Conservation (phyloP, 2,888 invertebrate species). For the Hirtodrosophila alboralis region DNA sequence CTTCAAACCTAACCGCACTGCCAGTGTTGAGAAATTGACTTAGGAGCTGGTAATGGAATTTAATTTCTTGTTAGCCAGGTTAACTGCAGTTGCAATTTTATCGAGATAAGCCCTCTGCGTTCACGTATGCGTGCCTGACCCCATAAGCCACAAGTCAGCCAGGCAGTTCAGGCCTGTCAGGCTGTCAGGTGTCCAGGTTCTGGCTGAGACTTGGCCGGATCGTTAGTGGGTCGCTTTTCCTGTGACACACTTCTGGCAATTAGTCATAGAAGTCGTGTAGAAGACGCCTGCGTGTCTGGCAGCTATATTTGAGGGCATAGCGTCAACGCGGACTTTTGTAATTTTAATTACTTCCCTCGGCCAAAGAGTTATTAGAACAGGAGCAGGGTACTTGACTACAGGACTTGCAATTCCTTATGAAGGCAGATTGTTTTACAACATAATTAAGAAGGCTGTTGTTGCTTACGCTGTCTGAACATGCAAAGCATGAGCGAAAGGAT, state of each 20-base stretch:
- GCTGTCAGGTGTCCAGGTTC: slow-evolving; percentile 7
- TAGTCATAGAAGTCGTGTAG: slow-evolving; percentile 82
- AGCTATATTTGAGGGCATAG: slow-evolving; percentile 65
- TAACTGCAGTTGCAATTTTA: slow-evolving; percentile 60
- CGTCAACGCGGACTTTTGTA: slow-evolving; percentile 70
- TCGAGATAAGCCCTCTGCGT: slow-evolving; percentile 62
- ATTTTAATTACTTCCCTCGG: slow-evolving; percentile 76
- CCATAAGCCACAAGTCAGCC: slow-evolving; percentile 46
- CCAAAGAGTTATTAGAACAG: slow-evolving; percentile 43
- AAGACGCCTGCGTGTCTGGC: slow-evolving; percentile 64
- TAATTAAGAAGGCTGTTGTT: slow-evolving; percentile 67
- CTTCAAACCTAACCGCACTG: slow-evolving; percentile 10
- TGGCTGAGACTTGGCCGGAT: slow-evolving; percentile 11
- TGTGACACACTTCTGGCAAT: slow-evolving; percentile 82
- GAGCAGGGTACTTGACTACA: slow-evolving; percentile 2
- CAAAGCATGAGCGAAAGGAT: slow-evolving; percentile 12
- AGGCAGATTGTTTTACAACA: slow-evolving; percentile 76
- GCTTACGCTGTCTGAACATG: slow-evolving; percentile 42
- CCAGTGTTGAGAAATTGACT: slow-evolving; percentile 40
- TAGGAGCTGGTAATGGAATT: slow-evolving; percentile 68
- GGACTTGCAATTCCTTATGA: slow-evolving; percentile 43
- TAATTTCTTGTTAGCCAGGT: slow-evolving; percentile 74
- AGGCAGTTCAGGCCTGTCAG: slow-evolving; percentile 36
- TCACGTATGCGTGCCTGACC: slow-evolving; percentile 64
- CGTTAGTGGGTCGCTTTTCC: slow-evolving; percentile 51